Evolutionary conservation across 2,797 vertebrate species (phyloP).

Genomic region (Halcyon chelicuti): DNA sequence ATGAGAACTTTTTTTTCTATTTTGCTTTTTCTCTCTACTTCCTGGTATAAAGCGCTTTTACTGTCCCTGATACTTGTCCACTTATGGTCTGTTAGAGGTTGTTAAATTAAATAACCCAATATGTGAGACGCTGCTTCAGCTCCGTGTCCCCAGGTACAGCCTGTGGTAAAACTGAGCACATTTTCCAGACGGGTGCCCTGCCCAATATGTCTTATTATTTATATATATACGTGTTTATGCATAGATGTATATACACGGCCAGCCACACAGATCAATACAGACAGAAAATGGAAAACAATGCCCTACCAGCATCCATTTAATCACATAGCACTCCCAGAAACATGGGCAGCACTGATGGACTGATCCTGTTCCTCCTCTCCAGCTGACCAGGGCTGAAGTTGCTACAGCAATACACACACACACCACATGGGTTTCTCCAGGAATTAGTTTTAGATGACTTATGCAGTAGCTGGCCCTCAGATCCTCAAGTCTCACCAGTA

Average conservation of each 20-base stretch:
- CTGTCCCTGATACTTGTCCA: neutral
- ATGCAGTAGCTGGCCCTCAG: neutral
- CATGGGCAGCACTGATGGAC: rapidly evolving
- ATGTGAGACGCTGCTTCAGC: neutral
- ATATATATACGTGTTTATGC: neutral
- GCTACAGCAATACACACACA: neutral
- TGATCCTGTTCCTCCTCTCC: neutral
- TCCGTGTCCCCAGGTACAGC: neutral
- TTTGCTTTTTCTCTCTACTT: neutral
- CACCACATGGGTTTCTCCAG: neutral
- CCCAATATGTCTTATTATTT: neutral
- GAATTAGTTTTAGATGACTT: neutral
- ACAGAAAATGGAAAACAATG: neutral
- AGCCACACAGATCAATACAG: neutral
- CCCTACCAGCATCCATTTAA: neutral
- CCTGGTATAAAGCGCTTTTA: neutral
- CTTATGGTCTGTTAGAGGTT: neutral
- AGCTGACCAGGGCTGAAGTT: neutral
- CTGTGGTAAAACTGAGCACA: neutral
- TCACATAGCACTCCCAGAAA: neutral
- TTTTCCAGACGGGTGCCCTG: neutral
- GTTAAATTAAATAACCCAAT: neutral
- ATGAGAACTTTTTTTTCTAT: neutral
- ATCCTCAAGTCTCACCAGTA: rapidly evolving
- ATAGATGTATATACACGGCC: neutral